These are phyloP conservation scores for Xyrichtys novacula DNA, from an alignment of 2,797 vertebrate genomes.

Conservation along the genomic window DNA sequence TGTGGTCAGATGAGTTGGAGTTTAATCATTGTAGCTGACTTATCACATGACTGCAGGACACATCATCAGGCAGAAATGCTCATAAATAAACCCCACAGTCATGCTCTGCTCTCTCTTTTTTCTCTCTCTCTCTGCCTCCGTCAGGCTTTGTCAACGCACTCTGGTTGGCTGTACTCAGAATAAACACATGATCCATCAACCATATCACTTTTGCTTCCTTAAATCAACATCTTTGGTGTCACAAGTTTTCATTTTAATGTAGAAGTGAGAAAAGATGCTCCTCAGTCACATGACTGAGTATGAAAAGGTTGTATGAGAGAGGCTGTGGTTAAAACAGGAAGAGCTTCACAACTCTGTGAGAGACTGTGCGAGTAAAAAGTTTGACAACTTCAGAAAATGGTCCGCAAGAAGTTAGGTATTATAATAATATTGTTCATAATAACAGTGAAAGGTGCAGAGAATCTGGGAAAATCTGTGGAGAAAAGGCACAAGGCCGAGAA, in stretches of 20 bases:
- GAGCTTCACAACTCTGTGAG: no score
- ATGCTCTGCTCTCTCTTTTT: neutral
- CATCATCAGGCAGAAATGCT: conserved; percentile 27
- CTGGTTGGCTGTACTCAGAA: neutral
- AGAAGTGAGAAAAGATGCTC: neutral
- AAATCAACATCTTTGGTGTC: neutral
- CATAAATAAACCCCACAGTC: conserved; percentile 37
- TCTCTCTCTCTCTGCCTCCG: neutral
- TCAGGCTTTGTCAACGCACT: neutral
- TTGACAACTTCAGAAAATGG: no score
- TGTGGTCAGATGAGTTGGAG: conserved; percentile 30
- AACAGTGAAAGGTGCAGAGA: no score
- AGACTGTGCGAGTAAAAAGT: no score
- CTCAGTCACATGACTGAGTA: no score
- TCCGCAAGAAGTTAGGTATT: no score
- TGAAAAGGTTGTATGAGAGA: no score
- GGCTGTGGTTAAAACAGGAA: no score
- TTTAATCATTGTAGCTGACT: conserved; percentile 43
- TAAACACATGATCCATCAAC: neutral
- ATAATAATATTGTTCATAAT: no score
- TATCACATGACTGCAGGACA: conserved; percentile 59
- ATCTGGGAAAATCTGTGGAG: no score
- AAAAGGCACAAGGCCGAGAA: no score
- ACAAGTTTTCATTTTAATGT: neutral
- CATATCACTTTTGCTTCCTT: conserved; percentile 5